phyloP scores from a whole-genome alignment of 2,888 invertebrate species.

The Venusia cambrica region DNA sequence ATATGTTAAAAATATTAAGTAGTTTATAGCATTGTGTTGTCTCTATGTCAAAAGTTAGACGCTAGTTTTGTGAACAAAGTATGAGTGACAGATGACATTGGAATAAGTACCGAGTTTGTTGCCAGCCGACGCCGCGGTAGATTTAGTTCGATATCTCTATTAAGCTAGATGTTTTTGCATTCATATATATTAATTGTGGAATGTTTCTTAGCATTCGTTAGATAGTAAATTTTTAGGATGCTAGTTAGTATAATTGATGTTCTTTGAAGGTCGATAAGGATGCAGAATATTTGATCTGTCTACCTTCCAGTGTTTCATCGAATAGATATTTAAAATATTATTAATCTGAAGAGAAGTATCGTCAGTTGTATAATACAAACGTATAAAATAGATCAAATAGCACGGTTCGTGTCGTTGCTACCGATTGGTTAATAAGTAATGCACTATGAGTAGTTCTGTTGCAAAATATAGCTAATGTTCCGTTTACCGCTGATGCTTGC shows the following conservation, averaged over 20 bases:
- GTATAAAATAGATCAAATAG: slow-evolving; percentile 29
- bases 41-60: slow-evolving; percentile 16
- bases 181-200: slow-evolving; percentile 61
- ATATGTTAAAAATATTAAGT: background rate
- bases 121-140: slow-evolving; percentile 64
- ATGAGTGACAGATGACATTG: slow-evolving; percentile 44
- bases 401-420: slow-evolving; percentile 43
- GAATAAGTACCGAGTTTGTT: slow-evolving; percentile 55
- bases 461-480: slow-evolving; percentile 36
- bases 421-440: slow-evolving; percentile 62
- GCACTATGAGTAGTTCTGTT: slow-evolving; percentile 54
- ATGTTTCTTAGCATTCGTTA: slow-evolving; percentile 73
- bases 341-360: slow-evolving; percentile 34
- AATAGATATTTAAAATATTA: slow-evolving; percentile 37
- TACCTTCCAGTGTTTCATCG: slow-evolving; percentile 30
- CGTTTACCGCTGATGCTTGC: too few relatives aligned
- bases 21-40: slow-evolving; percentile 18
- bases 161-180: slow-evolving; percentile 74
- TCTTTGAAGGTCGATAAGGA: slow-evolving; percentile 46
- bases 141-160: slow-evolving; percentile 72
- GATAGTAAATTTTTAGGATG: slow-evolving; percentile 80
- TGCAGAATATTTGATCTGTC: slow-evolving; percentile 31
- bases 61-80: slow-evolving; percentile 29
- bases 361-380: slow-evolving; percentile 33
- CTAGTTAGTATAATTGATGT: slow-evolving; percentile 77